These are phyloP conservation scores for Bombus waltoni DNA, from an alignment of 1,140 invertebrate genomes.

Conservation along the genomic window DNA sequence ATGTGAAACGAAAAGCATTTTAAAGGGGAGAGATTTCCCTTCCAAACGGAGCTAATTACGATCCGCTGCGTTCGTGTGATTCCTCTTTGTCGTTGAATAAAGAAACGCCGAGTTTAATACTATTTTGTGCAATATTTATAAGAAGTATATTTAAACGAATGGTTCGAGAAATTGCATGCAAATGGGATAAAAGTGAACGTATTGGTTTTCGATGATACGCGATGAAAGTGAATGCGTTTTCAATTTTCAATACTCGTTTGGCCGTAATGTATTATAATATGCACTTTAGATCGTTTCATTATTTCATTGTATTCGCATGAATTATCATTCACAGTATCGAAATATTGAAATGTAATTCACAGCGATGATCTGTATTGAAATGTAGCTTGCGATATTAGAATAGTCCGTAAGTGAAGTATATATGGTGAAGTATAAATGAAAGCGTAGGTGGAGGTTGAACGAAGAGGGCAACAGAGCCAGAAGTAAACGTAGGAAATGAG, in stretches of 20 bases:
- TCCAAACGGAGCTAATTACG: not conserved
- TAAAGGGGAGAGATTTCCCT: not conserved
- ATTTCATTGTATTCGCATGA: not conserved
- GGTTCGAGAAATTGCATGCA: not conserved
- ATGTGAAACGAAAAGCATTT: not conserved
- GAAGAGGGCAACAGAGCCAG: too few relatives aligned
- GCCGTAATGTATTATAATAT: not conserved
- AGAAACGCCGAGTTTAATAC: not conserved
- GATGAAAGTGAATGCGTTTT: not conserved
- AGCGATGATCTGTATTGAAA: not conserved
- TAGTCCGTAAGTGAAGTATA: too few relatives aligned
- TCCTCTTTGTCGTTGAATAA: not conserved
- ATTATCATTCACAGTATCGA: not conserved
- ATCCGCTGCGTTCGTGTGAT: accelerated
- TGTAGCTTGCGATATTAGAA: too few relatives aligned
- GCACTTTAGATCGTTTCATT: not conserved
- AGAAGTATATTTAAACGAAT: not conserved
- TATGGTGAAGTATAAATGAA: too few relatives aligned
- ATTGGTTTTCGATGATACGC: not conserved
- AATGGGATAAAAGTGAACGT: not conserved
- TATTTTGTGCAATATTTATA: too few relatives aligned
- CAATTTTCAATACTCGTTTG: not conserved
- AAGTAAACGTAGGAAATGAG: too few relatives aligned
- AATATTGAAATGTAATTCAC: not conserved
- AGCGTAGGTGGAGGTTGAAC: too few relatives aligned